A percentile compares a stretch with the other conserved stretches of the same genome.
These are phyloP conservation scores for Crocodylus rhombifer DNA, from an alignment of 2,797 vertebrate species.

Conservation along the genomic window DNA sequence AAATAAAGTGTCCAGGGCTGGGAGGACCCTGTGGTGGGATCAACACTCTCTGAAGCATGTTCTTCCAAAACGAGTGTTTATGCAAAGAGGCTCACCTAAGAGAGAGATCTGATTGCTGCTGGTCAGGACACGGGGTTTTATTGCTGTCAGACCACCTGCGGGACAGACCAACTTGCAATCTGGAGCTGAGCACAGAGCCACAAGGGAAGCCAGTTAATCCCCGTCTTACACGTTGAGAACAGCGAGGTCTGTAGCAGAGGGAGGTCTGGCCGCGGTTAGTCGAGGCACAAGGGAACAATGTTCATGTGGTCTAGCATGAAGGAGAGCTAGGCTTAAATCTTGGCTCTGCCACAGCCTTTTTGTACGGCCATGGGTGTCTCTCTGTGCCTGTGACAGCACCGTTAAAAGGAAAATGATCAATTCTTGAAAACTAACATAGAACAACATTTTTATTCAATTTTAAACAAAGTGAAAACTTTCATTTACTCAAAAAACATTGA, in stretches of 20 bases:
- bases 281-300: too few species aligned
- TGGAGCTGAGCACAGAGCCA: background rate
- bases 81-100: background rate
- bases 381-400: background rate
- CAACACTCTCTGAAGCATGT: background rate
- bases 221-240: background rate
- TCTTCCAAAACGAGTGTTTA: background rate
- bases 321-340: background rate
- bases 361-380: background rate
- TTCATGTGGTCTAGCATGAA: too few species aligned
- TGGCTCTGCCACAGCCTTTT: too few species aligned
- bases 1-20: constrained; percentile 27
- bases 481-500: background rate
- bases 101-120: background rate
- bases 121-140: background rate
- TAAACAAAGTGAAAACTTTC: background rate
- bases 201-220: background rate
- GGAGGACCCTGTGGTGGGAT: background rate
- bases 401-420: background rate
- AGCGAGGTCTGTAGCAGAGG: background rate
- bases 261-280: too few species aligned
- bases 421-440: background rate
- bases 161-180: background rate
- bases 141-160: background rate
- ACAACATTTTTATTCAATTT: background rate